Evolutionary conservation across 53 echinoderm and acorn worm species (phyloP).

Genomic region (Holothuria scabra): DNA sequence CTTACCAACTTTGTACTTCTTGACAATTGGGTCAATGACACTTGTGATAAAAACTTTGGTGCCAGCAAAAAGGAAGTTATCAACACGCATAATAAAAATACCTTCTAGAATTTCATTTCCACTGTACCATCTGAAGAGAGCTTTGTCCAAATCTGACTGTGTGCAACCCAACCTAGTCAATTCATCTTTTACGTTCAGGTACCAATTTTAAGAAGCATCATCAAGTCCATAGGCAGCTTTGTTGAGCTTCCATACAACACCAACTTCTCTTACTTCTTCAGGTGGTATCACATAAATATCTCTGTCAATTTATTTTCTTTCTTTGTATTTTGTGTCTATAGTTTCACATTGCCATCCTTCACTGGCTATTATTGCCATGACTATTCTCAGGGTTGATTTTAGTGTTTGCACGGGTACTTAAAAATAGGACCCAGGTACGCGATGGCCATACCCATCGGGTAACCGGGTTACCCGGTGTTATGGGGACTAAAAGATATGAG

Average conservation of each 20-base stretch:
- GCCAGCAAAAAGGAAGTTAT: constrained; percentile 62
- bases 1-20: constrained; percentile 60
- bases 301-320: constrained; percentile 51
- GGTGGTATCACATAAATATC: constrained; percentile 46
- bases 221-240: constrained; percentile 63
- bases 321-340: constrained; percentile 57
- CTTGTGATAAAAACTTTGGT: constrained; percentile 30
- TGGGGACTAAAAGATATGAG: too few species aligned
- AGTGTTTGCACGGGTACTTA: too few species aligned
- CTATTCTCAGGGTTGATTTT: constrained; percentile 38
- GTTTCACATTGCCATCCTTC: constrained; percentile 64
- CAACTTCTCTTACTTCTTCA: constrained; percentile 50
- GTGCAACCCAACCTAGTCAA: constrained; percentile 46
- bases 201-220: constrained; percentile 65
- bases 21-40: constrained; percentile 48
- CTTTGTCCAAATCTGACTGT: constrained; percentile 51
- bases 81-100: constrained; percentile 56
- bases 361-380: constrained; percentile 57
- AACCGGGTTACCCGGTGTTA: too few species aligned
- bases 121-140: constrained; percentile 37
- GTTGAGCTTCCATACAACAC: constrained; percentile 53
- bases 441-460: too few species aligned
- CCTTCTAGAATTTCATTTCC: constrained; percentile 33
- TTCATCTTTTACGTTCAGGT: constrained; percentile 52
- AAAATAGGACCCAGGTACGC: too few species aligned